These are phyloP conservation scores for Eudorcas thomsonii DNA, from an alignment of 2,113 vertebrate species.

Conservation along the genomic window DNA sequence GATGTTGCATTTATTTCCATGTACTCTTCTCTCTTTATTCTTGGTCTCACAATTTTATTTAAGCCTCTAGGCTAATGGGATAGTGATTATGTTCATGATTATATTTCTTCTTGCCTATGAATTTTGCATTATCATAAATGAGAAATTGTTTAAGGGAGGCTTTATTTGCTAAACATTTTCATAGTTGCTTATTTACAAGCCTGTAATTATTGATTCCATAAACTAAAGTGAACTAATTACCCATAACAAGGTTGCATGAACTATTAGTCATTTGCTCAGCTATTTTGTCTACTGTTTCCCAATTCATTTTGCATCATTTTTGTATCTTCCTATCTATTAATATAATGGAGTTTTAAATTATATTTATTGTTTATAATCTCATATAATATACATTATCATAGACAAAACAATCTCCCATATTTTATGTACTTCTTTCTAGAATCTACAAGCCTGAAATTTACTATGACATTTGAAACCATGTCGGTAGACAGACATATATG, in stretches of 20 bases:
- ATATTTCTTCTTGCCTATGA: not conserved
- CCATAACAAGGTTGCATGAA: not conserved
- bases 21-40: not conserved
- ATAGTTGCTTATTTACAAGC: not conserved
- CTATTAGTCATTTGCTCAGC: not conserved
- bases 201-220: not conserved
- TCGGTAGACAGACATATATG: fast-evolving
- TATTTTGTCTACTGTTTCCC: not conserved
- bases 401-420: not conserved
- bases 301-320: not conserved
- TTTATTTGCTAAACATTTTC: conserved; percentile 18
- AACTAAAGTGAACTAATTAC: not conserved
- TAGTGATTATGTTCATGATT: not conserved
- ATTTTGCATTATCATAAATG: not conserved
- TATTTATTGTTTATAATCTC: not conserved
- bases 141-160: not conserved
- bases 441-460: not conserved
- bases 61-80: not conserved
- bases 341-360: not conserved
- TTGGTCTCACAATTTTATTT: not conserved
- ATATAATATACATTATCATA: not conserved
- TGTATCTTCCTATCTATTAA: not conserved
- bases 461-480: not conserved
- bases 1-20: not conserved
- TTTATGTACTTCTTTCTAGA: not conserved